These are phyloP conservation scores for Cercopithecus mona DNA, from an alignment of 2,113 vertebrate genomes.

Conservation along the genomic window DNA sequence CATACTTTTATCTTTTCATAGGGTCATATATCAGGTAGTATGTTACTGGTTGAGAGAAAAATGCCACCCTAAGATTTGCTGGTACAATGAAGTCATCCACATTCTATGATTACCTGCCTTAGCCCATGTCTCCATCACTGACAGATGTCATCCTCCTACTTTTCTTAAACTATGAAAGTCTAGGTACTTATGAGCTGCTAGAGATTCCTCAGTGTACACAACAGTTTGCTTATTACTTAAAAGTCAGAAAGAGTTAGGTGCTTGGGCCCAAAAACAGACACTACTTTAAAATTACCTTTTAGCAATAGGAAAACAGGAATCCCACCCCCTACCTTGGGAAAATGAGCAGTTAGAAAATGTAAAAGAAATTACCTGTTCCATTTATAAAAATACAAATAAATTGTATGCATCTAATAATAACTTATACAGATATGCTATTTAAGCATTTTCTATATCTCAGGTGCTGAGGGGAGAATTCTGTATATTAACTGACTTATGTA, in stretches of 20 bases:
- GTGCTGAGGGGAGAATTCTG: not conserved
- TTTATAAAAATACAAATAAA: conserved; percentile 51
- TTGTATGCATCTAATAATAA: not conserved
- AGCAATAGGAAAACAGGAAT: not conserved
- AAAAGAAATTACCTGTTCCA: not conserved
- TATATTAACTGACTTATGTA: not conserved
- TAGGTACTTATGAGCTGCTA: not conserved
- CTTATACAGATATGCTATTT: not conserved
- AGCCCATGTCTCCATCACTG: not conserved
- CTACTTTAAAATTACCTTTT: not conserved
- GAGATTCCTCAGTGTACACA: not conserved
- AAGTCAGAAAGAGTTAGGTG: not conserved
- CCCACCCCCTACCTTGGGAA: not conserved
- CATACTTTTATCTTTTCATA: not conserved
- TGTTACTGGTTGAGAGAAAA: not conserved
- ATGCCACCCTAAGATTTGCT: not conserved
- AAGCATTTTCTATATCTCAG: not conserved
- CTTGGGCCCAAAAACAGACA: not conserved
- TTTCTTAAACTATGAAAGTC: not conserved
- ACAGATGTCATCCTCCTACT: not conserved
- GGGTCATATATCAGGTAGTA: not conserved
- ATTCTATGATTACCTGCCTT: not conserved
- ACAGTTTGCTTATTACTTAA: not conserved
- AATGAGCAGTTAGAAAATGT: not conserved
- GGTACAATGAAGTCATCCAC: not conserved